Base-by-base conservation (phyloP, 2,888 invertebrate genomes). In the Eudemis profundana region DNA sequence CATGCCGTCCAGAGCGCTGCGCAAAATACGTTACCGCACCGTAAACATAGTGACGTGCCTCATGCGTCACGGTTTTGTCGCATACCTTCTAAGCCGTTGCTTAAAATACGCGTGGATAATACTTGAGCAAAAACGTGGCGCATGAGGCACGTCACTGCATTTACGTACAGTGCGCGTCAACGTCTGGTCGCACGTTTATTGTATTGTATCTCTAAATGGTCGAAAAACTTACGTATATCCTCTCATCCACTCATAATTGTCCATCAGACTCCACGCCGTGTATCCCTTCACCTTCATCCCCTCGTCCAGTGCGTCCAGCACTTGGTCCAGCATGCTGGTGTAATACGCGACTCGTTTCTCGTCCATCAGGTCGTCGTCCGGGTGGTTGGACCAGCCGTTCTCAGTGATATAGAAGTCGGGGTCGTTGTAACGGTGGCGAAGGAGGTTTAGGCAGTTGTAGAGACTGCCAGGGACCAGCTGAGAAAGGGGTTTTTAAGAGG, bases 241-340 rank as follows among this genome's bases (percentile, higher is more conserved):
- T 50, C 80, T 74, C 65, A 84, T 80, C 94, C 94, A 95, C 77
- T 95, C 94, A 71, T 94, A 94, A 76, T 94, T 94, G 72, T 95
- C 95, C 85, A 95, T 87, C 3, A 95, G 80, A 67, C 93, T 93
- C 94, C 95, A 94, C 1, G 92, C 92, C 67, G 93, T 93, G 78
- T 94, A 95, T 0, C 93, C 94, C 59, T 79, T 82, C 0, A 93
- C 81, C 21, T 89, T 81, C 23, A 92, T 85, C 0, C 90, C 92
- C 27, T 86, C 90, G 5, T 92, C 87, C 4, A 93, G 70, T 0
- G 86, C 80, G 44, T 92, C 83, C 21, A 93, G 70, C 1, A 89
- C 77, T 64, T 85, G 88, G 46, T 86, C 82, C 61, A 93, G 74
- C 5, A 93, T 88, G 0, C 82, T 80, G 65, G 90, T 79, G 61